These are phyloP conservation scores for Hyaena hyaena DNA, from an alignment of 2,113 vertebrate species.

Conservation along the genomic window DNA sequence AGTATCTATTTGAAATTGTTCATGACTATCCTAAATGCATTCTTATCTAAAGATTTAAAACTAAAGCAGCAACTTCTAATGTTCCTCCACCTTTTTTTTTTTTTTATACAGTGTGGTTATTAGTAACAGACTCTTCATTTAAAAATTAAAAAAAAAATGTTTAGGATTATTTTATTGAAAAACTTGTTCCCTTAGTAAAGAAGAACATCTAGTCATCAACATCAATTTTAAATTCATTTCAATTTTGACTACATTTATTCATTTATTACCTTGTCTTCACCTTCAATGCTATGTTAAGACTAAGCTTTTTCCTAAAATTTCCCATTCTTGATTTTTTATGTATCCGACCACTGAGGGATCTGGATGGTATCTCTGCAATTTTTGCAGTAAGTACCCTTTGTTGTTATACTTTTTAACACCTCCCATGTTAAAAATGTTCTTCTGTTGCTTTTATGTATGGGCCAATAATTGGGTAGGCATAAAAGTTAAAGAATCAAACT, in stretches of 20 bases:
- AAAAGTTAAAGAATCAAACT: slow-evolving; percentile 1
- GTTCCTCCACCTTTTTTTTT: neutral
- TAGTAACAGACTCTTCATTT: neutral
- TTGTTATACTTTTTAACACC: neutral
- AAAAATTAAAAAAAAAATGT: neutral
- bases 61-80: neutral
- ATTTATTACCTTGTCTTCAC: neutral
- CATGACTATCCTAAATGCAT: neutral
- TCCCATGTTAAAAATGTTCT: neutral
- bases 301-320: neutral
- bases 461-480: neutral
- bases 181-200: neutral
- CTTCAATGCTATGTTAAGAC: neutral
- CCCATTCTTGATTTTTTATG: neutral
- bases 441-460: slow-evolving; percentile 7
- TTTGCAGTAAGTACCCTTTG: neutral
- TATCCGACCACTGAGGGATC: neutral
- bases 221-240: neutral
- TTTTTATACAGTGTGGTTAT: neutral
- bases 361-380: neutral
- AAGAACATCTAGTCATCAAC: neutral
- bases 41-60: slow-evolving; percentile 31
- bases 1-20: neutral
- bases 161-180: neutral
- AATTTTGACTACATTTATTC: neutral